Base-by-base conservation (phyloP, 2,888 invertebrate species). In the Hermaeophaga mercurialis region DNA sequence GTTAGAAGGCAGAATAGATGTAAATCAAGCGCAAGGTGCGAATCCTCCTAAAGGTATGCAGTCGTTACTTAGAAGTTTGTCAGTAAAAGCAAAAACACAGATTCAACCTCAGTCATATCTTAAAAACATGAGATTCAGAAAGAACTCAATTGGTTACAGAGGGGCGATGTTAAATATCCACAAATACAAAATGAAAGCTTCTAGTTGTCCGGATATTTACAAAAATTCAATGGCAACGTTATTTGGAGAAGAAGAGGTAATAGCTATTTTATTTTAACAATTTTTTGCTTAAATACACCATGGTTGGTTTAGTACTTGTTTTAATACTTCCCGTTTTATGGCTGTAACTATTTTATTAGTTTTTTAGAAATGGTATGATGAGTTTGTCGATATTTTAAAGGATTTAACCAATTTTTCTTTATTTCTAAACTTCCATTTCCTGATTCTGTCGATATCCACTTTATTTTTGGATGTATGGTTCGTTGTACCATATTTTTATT, bases 401-500 rank as follows among this genome's bases (percentile, higher is more conserved):
- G 86, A 86, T 44, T 88, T 91, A 67, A 85, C 89, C 74, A 91
- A 94, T 77, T 87, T 92, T 67, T 84, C 87, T 9, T 83, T 93
- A 73, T 89, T 93, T 73, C 80, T 87, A 71, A 87, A 89, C 70
- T 77, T 85, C 49, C 90, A 91, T 65, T 94, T 92, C 76, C 80
- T 90, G 57, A 80, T 91, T 17, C 85, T 95, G 71, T 90, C 92
- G 54, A 72, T 94, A 6, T 91, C 94, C 41, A 96, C 94, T 61
- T 86, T 94, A 64, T 81, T 96, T 43, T 82, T 96, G 43, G 96
- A 95, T 78, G 87, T 90, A 69, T 95, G 94, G 91, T 92, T 91
- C 76, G 95, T 97, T 70, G 91, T 96, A 45, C 95, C 96, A 7
- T 96, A 96, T 79, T 91, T 96, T 75, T 96, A 94, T 77, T 81